These are phyloP conservation scores for Haplochromis burtoni DNA, from an alignment of 2,113 vertebrate species.

Conservation along the genomic window DNA sequence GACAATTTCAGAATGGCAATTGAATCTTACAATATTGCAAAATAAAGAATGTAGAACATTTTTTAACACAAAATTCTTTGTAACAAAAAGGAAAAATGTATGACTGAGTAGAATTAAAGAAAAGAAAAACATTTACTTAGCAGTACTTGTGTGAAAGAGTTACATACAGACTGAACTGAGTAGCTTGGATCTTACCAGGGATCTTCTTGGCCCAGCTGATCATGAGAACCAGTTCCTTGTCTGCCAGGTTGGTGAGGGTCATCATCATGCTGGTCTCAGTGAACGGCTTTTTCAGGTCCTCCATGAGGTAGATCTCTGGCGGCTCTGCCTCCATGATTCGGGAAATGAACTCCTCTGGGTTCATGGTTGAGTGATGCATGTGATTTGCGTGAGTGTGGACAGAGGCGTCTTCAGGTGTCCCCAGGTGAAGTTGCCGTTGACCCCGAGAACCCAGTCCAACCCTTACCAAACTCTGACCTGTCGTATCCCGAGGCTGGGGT, in stretches of 20 bases:
- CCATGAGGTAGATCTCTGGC: slow-evolving; percentile 82
- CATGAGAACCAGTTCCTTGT: slow-evolving; percentile 96
- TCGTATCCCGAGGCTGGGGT: slow-evolving; percentile 54
- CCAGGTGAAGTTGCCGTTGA: slow-evolving; percentile 49
- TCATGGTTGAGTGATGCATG: slow-evolving; percentile 58
- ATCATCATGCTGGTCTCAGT: slow-evolving; percentile 96
- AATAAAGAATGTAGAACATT: background rate
- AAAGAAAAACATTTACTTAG: background rate
- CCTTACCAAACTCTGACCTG: slow-evolving; percentile 42
- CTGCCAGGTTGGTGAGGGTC: slow-evolving; percentile 92
- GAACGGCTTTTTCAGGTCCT: slow-evolving; percentile 84
- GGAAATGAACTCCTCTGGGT: slow-evolving; percentile 85
- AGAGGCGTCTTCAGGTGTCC: slow-evolving; percentile 52
- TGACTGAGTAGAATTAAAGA: background rate
- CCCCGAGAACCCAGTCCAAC: slow-evolving; percentile 32
- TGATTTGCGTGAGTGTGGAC: slow-evolving; percentile 38
- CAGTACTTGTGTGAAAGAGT: background rate
- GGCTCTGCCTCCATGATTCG: slow-evolving; percentile 90
- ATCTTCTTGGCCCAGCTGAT: slow-evolving; percentile 98
- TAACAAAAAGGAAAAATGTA: background rate
- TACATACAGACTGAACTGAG: background rate
- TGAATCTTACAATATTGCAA: background rate
- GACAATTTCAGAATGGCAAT: background rate
- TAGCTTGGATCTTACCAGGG: slow-evolving; percentile 70
- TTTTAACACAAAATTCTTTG: background rate